These are phyloP conservation scores for Betta splendens DNA, from an alignment of 2,797 vertebrate genomes.

Conservation along the genomic window DNA sequence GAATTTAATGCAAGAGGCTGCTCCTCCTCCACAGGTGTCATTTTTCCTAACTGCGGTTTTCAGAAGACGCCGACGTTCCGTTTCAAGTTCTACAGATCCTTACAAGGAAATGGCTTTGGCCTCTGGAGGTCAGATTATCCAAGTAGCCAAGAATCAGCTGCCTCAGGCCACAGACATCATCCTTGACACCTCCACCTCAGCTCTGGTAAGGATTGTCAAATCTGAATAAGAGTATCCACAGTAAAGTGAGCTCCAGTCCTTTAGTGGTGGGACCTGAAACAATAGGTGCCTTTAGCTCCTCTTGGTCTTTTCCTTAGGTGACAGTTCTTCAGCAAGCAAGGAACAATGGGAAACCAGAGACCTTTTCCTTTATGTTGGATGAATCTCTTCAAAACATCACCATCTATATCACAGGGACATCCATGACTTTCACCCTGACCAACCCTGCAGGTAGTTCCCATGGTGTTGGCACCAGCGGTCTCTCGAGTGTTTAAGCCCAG, in stretches of 20 bases:
- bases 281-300: background rate
- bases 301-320: conserved; percentile 62
- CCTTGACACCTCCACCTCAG: conserved; percentile 79
- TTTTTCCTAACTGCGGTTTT: conserved; percentile 44
- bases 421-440: conserved; percentile 66
- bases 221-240: background rate
- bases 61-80: conserved; percentile 49
- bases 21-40: conserved; percentile 61
- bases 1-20: background rate
- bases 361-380: conserved; percentile 73
- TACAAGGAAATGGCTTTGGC: conserved; percentile 76
- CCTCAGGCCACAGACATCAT: conserved; percentile 77
- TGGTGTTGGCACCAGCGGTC: background rate
- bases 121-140: conserved; percentile 80
- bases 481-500: background rate
- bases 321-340: conserved; percentile 73
- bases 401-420: conserved; percentile 74
- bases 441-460: conserved; percentile 70
- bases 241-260: background rate
- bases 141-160: conserved; percentile 69
- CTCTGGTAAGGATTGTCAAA: conserved; percentile 67
- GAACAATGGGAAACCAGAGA: conserved; percentile 57
- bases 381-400: conserved; percentile 74
- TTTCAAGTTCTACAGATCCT: conserved; percentile 34
- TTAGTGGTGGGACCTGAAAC: background rate